phyloP scores from a whole-genome alignment of 2,888 invertebrate genomes.

The Parascotia fuliginaria region DNA sequence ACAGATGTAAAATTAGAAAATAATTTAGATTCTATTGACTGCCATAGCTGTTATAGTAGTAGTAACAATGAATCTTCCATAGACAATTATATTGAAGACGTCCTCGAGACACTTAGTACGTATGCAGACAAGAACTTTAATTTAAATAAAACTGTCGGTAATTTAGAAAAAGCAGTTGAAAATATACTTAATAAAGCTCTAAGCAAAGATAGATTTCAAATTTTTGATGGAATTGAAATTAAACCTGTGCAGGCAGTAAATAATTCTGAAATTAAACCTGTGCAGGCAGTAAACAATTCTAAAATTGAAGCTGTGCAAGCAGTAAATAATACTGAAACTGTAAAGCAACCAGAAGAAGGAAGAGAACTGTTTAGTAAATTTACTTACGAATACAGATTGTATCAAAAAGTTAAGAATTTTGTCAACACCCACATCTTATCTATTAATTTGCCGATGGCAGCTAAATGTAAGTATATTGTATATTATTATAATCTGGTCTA shows the following conservation, averaged over 20 bases:
- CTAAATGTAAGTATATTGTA: slow-evolving; percentile 83
- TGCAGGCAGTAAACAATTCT: too few species aligned
- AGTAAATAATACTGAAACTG: slow-evolving; percentile 25
- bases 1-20: slow-evolving; percentile 63
- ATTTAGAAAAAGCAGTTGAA: slow-evolving; percentile 82
- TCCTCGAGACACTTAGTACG: slow-evolving; percentile 62
- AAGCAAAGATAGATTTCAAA: slow-evolving; percentile 81
- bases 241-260: slow-evolving; percentile 52
- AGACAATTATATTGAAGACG: slow-evolving; percentile 52
- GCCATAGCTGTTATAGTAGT: slow-evolving; percentile 80
- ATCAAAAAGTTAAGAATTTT: slow-evolving; percentile 86
- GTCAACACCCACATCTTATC: slow-evolving; percentile 87
- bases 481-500: background rate
- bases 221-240: slow-evolving; percentile 86
- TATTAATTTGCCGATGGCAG: slow-evolving; percentile 89
- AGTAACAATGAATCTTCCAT: slow-evolving; percentile 52
- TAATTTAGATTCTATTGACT: slow-evolving; percentile 71
- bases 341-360: slow-evolving; percentile 45
- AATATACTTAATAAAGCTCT: slow-evolving; percentile 85
- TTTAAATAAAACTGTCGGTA: slow-evolving; percentile 68
- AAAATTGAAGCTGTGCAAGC: slow-evolving; percentile 42
- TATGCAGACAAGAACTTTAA: slow-evolving; percentile 63
- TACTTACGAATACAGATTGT: slow-evolving; percentile 82
- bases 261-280: slow-evolving; percentile 24
- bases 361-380: slow-evolving; percentile 73